Conservation (phyloP, 1,140 invertebrate species). For the Bombus polaris region DNA sequence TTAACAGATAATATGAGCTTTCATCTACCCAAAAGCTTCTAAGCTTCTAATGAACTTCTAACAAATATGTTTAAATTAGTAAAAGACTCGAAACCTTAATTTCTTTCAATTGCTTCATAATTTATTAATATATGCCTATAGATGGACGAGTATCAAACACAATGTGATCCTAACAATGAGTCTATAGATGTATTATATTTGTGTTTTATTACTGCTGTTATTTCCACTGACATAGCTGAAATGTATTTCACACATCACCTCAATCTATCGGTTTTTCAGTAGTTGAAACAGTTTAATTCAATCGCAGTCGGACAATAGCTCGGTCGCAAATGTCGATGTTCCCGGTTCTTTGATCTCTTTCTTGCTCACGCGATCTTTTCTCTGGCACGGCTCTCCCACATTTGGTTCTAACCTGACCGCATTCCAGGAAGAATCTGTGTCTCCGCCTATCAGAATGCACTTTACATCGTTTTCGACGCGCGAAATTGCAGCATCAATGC, state of each 20-base stretch:
- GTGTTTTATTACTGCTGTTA: not conserved
- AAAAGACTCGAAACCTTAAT: too few relatives aligned
- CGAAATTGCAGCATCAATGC: not conserved
- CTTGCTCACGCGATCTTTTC: constrained; percentile 23
- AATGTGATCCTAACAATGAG: not conserved
- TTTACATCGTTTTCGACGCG: constrained; percentile 19
- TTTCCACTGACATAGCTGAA: not conserved
- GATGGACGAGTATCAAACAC: not conserved
- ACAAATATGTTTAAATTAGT: not conserved
- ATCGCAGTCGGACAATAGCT: constrained; percentile 3
- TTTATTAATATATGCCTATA: too few relatives aligned
- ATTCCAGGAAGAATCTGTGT: constrained; percentile 70
- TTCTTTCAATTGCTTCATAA: not conserved
- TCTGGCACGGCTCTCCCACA: constrained; percentile 48
- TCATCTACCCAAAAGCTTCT: not conserved
- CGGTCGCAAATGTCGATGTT: constrained; percentile 18
- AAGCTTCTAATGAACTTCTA: not conserved
- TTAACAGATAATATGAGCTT: not conserved
- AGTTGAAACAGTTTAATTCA: constrained; percentile 23
- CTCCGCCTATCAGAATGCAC: constrained; percentile 36
- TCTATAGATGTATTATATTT: not conserved
- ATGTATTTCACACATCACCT: not conserved
- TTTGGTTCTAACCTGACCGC: constrained; percentile 70
- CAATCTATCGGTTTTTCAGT: not conserved
- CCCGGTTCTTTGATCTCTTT: constrained; percentile 24